Conservation (phyloP, 2,888 invertebrate species). For the Cheilosia pagana region DNA sequence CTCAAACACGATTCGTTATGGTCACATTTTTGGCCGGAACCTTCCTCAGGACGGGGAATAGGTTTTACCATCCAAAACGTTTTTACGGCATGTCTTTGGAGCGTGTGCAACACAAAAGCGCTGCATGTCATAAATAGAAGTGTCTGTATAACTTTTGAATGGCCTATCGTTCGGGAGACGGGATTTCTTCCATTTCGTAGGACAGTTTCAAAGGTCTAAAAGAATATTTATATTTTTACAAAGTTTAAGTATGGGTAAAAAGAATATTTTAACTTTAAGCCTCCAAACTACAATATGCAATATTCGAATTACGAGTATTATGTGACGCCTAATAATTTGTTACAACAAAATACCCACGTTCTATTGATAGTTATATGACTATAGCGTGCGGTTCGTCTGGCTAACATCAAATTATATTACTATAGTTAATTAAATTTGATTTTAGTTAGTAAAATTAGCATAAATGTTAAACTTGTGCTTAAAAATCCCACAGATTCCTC, state of each 20-base stretch:
- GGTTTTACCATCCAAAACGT: constrained; percentile 79
- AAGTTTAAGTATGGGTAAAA: neutral
- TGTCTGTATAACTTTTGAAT: constrained; percentile 76
- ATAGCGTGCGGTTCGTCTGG: too few species aligned
- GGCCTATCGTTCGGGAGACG: constrained; percentile 71
- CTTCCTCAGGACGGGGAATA: constrained; percentile 33
- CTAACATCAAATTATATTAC: too few species aligned
- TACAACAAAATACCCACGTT: neutral
- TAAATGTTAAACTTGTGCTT: too few species aligned
- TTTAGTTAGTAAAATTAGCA: too few species aligned
- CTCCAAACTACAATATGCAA: too few species aligned
- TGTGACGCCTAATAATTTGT: too few species aligned
- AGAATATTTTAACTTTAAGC: neutral
- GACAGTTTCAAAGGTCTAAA: constrained; percentile 77
- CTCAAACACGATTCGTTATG: constrained; percentile 65
- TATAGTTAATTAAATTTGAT: too few species aligned
- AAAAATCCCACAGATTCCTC: constrained; percentile 41
- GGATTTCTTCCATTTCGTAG: constrained; percentile 76
- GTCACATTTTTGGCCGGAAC: constrained; percentile 45
- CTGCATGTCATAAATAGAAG: constrained; percentile 80
- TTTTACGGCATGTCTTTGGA: constrained; percentile 63
- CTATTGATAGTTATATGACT: too few species aligned
- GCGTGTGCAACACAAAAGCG: constrained; percentile 77
- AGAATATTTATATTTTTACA: neutral
- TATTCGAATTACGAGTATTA: too few species aligned